These are phyloP conservation scores for Labroides dimidiatus DNA, from an alignment of 2,797 vertebrate species.

Conservation along the genomic window DNA sequence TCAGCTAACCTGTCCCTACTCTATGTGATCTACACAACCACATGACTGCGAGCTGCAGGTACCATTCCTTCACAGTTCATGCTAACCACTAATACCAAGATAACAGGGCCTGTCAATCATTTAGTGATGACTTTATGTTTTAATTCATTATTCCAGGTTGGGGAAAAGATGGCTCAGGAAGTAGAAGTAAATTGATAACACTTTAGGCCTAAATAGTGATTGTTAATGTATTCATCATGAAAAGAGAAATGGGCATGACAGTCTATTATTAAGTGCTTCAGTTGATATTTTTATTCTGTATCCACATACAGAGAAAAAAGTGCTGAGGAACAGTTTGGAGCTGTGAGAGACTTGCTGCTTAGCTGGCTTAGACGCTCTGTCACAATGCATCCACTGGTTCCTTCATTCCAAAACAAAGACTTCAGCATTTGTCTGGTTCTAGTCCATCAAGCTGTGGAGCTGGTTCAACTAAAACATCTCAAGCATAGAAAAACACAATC, in stretches of 20 bases:
- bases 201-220: neutral
- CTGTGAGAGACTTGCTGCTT: neutral
- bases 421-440: neutral
- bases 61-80: too few relatives aligned
- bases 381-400: too few relatives aligned
- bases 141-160: neutral
- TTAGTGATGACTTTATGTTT: too few relatives aligned
- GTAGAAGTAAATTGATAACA: too few relatives aligned
- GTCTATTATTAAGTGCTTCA: neutral
- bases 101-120: too few relatives aligned
- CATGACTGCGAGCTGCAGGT: too few relatives aligned
- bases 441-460: neutral
- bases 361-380: too few relatives aligned
- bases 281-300: too few relatives aligned
- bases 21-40: too few relatives aligned
- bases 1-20: too few relatives aligned
- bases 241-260: neutral
- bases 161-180: neutral
- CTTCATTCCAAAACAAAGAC: too few relatives aligned
- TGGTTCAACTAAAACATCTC: neutral
- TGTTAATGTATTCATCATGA: neutral
- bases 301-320: neutral
- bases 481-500: neutral
- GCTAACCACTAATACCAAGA: too few relatives aligned
- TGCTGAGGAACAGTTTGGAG: neutral